phyloP scores from a whole-genome alignment of 2,113 vertebrate genomes.

The Stercorarius parasiticus region DNA sequence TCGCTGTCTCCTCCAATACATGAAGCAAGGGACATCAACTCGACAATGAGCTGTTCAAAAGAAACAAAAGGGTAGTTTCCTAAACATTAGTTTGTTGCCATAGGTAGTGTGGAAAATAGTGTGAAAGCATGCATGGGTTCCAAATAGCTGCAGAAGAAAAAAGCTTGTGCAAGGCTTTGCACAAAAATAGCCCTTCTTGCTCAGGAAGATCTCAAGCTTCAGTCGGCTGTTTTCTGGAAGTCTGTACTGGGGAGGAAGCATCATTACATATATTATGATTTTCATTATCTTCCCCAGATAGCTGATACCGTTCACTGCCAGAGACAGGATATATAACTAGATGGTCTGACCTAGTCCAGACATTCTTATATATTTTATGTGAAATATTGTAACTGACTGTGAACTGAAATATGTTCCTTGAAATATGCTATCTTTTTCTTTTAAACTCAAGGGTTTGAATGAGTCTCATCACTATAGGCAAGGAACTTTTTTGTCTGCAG shows the following conservation, averaged over 20 bases:
- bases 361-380: background rate
- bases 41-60: background rate
- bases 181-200: background rate
- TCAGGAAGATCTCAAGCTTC: background rate
- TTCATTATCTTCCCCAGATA: background rate
- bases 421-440: background rate
- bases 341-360: background rate
- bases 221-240: background rate
- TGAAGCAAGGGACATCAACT: background rate
- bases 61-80: background rate
- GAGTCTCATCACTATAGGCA: background rate
- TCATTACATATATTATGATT: background rate
- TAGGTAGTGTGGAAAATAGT: background rate
- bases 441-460: background rate
- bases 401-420: background rate
- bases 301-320: background rate
- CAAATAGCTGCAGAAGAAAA: background rate
- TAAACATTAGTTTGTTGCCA: background rate
- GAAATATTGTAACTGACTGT: background rate
- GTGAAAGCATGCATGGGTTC: background rate
- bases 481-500: background rate
- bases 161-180: background rate
- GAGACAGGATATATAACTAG: background rate
- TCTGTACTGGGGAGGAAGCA: background rate
- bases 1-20: background rate